Evolutionary conservation across 2,797 vertebrate species (phyloP).

Genomic region (Australoheros facetus): DNA sequence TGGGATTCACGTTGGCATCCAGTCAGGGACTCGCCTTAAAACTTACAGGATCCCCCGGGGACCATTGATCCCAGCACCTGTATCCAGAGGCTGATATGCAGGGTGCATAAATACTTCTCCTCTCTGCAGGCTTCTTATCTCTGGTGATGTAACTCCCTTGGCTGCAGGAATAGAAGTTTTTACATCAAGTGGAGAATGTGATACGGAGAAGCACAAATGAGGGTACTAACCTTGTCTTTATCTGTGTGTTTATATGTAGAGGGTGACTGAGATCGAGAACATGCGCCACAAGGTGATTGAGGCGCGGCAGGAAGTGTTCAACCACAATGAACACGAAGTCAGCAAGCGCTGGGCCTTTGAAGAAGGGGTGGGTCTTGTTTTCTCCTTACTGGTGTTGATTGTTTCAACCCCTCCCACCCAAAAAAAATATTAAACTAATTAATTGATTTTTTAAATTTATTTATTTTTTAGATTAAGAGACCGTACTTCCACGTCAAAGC

Average conservation of each 20-base stretch:
- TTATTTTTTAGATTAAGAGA: constrained; percentile 88
- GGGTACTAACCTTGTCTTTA: constrained; percentile 26
- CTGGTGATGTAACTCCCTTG: constrained; percentile 83
- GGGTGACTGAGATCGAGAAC: constrained; percentile 98
- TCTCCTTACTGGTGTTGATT: background rate
- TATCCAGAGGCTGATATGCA: constrained; percentile 79
- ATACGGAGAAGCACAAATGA: background rate
- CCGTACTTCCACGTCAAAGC: constrained; percentile 99
- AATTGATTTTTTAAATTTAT: constrained; percentile 17
- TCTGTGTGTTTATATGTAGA: constrained; percentile 82
- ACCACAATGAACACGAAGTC: constrained; percentile 99
- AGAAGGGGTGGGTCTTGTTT: constrained; percentile 86
- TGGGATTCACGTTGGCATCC: constrained; percentile 81
- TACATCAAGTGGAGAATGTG: constrained; percentile 75
- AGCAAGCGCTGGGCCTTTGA: constrained; percentile 99
- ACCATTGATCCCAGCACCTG: constrained; percentile 74
- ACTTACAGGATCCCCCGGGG: constrained; percentile 73
- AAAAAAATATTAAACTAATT: background rate
- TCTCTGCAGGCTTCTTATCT: constrained; percentile 78
- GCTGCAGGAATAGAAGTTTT: constrained; percentile 81
- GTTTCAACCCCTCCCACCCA: background rate
- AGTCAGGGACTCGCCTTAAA: constrained; percentile 75
- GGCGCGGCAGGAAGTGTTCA: constrained; percentile 95
- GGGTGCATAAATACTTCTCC: constrained; percentile 77
- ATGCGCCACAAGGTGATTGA: constrained; percentile 98